Evolutionary conservation across 2,888 invertebrate genomes (phyloP).

Genomic region (Aphodius sticticus): DNA sequence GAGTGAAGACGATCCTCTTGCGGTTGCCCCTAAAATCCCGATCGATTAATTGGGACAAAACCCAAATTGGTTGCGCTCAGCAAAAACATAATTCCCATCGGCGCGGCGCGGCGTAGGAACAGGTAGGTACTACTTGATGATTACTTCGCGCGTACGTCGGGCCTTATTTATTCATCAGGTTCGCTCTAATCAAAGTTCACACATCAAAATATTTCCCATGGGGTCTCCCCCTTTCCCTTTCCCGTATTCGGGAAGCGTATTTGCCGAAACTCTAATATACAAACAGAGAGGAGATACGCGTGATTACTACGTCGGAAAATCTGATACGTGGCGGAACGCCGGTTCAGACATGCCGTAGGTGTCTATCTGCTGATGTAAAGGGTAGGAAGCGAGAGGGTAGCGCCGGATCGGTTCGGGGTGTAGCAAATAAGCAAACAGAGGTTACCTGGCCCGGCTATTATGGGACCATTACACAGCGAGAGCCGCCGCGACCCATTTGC

Average conservation of each 20-base stretch:
- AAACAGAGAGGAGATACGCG: not conserved
- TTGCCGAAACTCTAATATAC: not conserved
- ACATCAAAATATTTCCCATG: not conserved
- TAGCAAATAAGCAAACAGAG: constrained; percentile 20
- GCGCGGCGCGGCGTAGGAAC: too few species aligned
- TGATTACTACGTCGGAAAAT: not conserved
- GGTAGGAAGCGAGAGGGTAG: not conserved
- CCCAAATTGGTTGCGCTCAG: not conserved
- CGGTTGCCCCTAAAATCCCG: not conserved
- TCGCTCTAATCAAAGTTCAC: not conserved
- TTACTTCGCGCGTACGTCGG: not conserved
- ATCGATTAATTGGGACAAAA: constrained; percentile 4
- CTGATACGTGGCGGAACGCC: not conserved
- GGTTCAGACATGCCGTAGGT: not conserved
- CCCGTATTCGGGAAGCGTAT: not conserved
- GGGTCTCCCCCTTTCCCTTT: not conserved
- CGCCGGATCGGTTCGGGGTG: not conserved
- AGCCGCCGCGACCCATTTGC: constrained; percentile 16
- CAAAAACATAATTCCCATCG: not conserved
- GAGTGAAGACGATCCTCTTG: constrained; percentile 4
- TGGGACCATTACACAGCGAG: constrained; percentile 17
- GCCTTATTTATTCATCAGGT: not conserved
- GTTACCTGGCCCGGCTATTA: constrained; percentile 21
- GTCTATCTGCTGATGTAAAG: too few species aligned
- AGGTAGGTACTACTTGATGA: not conserved